These are phyloP conservation scores for Dendrocopos noguchii DNA, from an alignment of 2,113 vertebrate species.

Conservation along the genomic window DNA sequence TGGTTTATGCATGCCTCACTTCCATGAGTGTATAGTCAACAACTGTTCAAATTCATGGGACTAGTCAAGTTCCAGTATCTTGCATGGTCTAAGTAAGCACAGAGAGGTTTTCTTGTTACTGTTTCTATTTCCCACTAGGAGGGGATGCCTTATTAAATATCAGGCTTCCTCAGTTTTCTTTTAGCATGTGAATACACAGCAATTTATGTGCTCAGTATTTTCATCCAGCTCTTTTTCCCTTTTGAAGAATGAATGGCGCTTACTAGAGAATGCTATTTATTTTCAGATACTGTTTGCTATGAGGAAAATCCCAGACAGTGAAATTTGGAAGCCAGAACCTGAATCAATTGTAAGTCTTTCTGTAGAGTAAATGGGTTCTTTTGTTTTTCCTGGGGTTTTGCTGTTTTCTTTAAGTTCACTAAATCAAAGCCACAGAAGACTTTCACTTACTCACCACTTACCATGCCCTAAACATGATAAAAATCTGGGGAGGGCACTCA, in stretches of 20 bases:
- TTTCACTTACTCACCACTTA: background rate
- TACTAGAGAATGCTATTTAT: background rate
- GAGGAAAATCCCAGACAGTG: slow-evolving; percentile 85
- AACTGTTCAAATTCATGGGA: background rate
- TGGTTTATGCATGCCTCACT: background rate
- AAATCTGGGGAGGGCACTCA: background rate
- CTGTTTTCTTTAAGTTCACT: background rate
- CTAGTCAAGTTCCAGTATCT: background rate
- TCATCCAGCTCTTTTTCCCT: background rate
- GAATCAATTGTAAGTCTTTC: slow-evolving; percentile 80
- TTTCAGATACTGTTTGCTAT: slow-evolving; percentile 87
- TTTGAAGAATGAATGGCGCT: background rate
- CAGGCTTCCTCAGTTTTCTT: background rate
- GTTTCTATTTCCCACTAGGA: background rate
- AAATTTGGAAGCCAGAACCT: slow-evolving; percentile 91
- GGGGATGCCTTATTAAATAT: background rate
- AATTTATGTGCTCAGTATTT: background rate
- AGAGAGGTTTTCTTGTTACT: background rate
- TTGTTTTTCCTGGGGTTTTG: background rate
- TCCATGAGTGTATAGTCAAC: background rate
- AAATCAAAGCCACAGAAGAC: background rate
- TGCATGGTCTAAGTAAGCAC: background rate
- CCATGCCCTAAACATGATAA: background rate
- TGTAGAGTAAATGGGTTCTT: background rate
- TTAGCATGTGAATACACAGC: background rate